These are phyloP conservation scores for Arbacia lixula DNA, from an alignment of 53 echinoderm and acorn worm genomes.

Conservation along the genomic window DNA sequence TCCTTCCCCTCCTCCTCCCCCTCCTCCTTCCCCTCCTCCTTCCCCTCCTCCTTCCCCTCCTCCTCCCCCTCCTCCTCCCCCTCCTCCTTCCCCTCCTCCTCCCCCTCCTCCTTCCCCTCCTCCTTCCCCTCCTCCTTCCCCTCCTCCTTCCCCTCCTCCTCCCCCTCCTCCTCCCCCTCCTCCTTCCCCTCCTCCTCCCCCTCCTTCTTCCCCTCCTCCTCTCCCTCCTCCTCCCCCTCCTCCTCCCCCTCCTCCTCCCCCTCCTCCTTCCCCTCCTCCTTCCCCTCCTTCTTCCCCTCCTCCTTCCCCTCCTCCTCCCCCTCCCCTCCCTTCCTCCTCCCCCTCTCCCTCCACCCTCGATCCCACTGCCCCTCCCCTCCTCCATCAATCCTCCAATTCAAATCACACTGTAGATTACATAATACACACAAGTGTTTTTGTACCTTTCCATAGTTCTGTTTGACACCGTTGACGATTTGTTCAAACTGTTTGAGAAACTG, in stretches of 20 bases:
- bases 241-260: background rate
- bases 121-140: background rate
- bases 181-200: background rate
- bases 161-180: background rate
- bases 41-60: slow-evolving; percentile 28
- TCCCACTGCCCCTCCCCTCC: too few species aligned
- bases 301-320: too few species aligned
- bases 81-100: background rate
- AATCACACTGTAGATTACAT: too few species aligned
- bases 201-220: background rate
- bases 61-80: background rate
- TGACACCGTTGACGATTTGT: slow-evolving; percentile 91
- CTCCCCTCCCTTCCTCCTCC: too few species aligned
- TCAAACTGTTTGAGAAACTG: slow-evolving; percentile 99
- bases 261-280: background rate
- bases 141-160: background rate
- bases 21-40: slow-evolving; percentile 19
- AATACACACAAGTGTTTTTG: too few species aligned
- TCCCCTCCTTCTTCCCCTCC: background rate
- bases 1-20: slow-evolving; percentile 5
- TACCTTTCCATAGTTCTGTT: slow-evolving; percentile 83
- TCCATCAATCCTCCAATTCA: too few species aligned
- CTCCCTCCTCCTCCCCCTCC: background rate
- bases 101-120: background rate
- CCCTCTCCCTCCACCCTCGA: too few species aligned